These are phyloP conservation scores for Cichladusa arquata DNA, from an alignment of 2,113 vertebrate genomes.

Conservation along the genomic window DNA sequence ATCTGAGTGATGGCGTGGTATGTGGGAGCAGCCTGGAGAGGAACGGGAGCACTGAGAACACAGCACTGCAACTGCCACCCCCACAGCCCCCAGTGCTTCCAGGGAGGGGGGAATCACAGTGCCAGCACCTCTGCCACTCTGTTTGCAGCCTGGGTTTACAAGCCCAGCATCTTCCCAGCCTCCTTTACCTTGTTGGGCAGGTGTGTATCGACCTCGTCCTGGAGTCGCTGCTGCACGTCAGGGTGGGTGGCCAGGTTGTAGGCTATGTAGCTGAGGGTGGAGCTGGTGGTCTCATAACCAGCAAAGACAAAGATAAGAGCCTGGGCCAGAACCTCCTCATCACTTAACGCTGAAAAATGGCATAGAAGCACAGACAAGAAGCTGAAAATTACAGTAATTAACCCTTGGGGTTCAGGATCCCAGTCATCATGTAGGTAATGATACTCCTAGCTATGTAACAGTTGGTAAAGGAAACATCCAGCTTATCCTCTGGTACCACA, in stretches of 20 bases:
- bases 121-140: not conserved
- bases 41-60: not conserved
- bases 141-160: not conserved
- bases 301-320: constrained; percentile 79
- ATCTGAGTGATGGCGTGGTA: constrained; percentile 78
- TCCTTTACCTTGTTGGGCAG: constrained; percentile 75
- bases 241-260: constrained; percentile 78
- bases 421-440: not conserved
- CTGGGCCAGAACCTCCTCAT: constrained; percentile 79
- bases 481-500: not conserved
- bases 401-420: not conserved
- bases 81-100: accelerated
- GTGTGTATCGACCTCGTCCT: constrained; percentile 73
- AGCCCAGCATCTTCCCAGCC: not conserved
- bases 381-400: not conserved
- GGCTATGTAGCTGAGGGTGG: constrained; percentile 66
- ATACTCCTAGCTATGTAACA: not conserved
- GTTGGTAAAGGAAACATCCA: not conserved
- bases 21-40: constrained; percentile 57
- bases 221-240: constrained; percentile 70
- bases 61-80: not conserved
- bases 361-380: not conserved
- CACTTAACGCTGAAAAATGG: constrained; percentile 73
- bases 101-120: not conserved
- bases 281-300: constrained; percentile 81